A percentile compares a stretch with the other conserved stretches of the same genome.
Evolutionary conservation across 1,140 invertebrate genomes (phyloP).

Genomic region (Tenebrio molitor): DNA sequence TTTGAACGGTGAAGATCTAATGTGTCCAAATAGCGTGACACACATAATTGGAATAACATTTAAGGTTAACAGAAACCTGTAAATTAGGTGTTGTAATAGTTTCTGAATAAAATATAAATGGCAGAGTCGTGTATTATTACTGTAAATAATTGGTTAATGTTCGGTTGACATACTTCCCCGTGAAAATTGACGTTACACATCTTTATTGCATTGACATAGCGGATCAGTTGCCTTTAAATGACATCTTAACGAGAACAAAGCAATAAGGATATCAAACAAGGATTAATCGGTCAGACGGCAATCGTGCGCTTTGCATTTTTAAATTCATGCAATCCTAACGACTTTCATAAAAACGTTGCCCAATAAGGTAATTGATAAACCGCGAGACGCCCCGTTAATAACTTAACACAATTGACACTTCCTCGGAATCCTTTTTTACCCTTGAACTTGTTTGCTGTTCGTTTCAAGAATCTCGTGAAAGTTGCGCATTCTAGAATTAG

Average conservation of each 20-base stretch:
- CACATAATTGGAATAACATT: conserved; percentile 32
- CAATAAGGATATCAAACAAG: conserved; percentile 1
- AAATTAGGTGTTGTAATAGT: conserved; percentile 25
- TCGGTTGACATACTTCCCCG: conserved; percentile 18
- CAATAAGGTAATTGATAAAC: not conserved
- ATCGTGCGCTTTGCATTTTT: not conserved
- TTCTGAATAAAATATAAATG: conserved; percentile 15
- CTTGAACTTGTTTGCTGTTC: conserved; percentile 24
- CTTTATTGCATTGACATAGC: conserved; percentile 35
- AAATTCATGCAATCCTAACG: not conserved
- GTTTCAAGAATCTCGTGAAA: conserved; percentile 11
- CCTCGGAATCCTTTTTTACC: not conserved
- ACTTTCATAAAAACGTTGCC: conserved; percentile 16
- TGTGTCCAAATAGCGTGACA: conserved; percentile 26
- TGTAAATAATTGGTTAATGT: conserved; percentile 23
- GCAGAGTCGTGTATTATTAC: conserved; percentile 16
- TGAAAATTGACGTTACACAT: not conserved
- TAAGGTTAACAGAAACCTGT: conserved; percentile 25
- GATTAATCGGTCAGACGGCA: not conserved
- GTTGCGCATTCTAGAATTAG: not conserved
- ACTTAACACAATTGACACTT: not conserved
- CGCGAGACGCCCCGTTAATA: not conserved
- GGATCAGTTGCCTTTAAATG: conserved; percentile 13
- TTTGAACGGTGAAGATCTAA: not conserved
- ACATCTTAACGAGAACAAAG: conserved; percentile 5